phyloP scores from a whole-genome alignment of 1,140 invertebrate genomes.

The Pseudomyrmex pallidus region DNA sequence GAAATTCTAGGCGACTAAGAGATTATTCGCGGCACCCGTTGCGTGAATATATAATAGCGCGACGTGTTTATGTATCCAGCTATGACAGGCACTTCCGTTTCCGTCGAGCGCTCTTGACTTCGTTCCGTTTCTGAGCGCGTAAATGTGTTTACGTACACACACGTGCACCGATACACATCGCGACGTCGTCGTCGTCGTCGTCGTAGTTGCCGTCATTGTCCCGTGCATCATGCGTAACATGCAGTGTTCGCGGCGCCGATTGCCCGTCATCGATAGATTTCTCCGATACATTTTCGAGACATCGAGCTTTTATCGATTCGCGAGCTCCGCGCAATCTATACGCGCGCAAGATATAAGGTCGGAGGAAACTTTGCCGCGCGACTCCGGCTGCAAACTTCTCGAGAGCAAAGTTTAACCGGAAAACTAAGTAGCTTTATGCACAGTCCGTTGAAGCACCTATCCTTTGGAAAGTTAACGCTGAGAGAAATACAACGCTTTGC shows the following conservation, averaged over 20 bases:
- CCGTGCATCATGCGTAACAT: slow-evolving; percentile 9
- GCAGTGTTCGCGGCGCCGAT: background rate
- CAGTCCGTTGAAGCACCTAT: slow-evolving; percentile 29
- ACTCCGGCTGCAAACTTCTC: slow-evolving; percentile 9
- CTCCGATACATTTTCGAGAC: slow-evolving; percentile 29
- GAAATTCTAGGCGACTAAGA: slow-evolving; percentile 75
- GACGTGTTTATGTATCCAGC: slow-evolving; percentile 82
- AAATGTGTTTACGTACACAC: slow-evolving; percentile 74
- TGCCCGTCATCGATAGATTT: slow-evolving; percentile 29
- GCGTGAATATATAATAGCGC: slow-evolving; percentile 82
- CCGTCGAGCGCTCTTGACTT: slow-evolving; percentile 78
- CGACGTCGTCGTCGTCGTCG: slow-evolving; percentile 24
- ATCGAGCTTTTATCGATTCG: background rate
- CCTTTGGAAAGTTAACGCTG: slow-evolving; percentile 26
- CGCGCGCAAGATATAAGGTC: no score
- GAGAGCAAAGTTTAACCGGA: slow-evolving; percentile 54
- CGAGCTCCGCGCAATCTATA: no score
- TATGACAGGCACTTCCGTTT: slow-evolving; percentile 85
- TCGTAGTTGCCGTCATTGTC: slow-evolving; percentile 34
- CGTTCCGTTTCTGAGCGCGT: slow-evolving; percentile 73
- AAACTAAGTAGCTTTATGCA: slow-evolving; percentile 54
- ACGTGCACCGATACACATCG: slow-evolving; percentile 44
- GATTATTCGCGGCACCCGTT: slow-evolving; percentile 81
- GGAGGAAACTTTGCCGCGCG: background rate
- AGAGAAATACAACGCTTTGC: slow-evolving; percentile 31